phyloP scores from a whole-genome alignment of 2,797 vertebrate species.

The Malacoctenus gilli region DNA sequence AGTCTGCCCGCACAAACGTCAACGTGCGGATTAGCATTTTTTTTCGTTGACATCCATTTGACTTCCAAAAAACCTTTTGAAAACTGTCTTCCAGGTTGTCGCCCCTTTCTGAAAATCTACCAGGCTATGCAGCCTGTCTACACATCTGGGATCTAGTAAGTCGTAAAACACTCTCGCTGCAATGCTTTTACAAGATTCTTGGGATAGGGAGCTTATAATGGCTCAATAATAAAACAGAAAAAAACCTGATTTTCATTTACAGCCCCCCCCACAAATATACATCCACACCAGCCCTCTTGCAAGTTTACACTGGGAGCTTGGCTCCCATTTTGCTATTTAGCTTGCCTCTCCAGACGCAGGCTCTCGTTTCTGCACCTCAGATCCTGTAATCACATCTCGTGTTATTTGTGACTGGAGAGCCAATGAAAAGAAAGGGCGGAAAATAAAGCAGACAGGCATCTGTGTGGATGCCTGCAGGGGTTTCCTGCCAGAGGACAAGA shows the following conservation, averaged over 20 bases:
- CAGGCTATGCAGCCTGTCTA: constrained; percentile 99
- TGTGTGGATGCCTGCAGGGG: constrained; percentile 51
- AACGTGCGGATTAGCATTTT: background rate
- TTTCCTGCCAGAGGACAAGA: constrained; percentile 54
- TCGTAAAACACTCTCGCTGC: constrained; percentile 47
- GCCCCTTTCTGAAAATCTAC: constrained; percentile 98
- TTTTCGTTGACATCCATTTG: too few species aligned
- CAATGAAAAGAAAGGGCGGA: constrained; percentile 65
- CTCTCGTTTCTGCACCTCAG: constrained; percentile 57
- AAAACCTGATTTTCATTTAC: constrained; percentile 61
- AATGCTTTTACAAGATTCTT: constrained; percentile 66
- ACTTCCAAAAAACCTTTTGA: background rate
- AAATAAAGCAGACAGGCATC: constrained; percentile 58
- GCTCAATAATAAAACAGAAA: constrained; percentile 66
- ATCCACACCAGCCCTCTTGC: constrained; percentile 37
- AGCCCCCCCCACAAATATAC: constrained; percentile 42
- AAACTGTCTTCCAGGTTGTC: constrained; percentile 85
- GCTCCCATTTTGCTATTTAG: constrained; percentile 64
- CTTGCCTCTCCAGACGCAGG: constrained; percentile 58
- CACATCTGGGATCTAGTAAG: constrained; percentile 99
- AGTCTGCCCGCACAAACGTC: background rate
- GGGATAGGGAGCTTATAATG: constrained; percentile 56
- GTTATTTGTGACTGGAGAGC: constrained; percentile 62
- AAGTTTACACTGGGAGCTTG: constrained; percentile 32
- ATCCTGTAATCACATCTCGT: constrained; percentile 47